A percentile compares a stretch with the other conserved stretches of the same genome.
These are phyloP conservation scores for Tragelaphus oryx DNA, from an alignment of 2,797 vertebrate genomes.

Conservation along the genomic window DNA sequence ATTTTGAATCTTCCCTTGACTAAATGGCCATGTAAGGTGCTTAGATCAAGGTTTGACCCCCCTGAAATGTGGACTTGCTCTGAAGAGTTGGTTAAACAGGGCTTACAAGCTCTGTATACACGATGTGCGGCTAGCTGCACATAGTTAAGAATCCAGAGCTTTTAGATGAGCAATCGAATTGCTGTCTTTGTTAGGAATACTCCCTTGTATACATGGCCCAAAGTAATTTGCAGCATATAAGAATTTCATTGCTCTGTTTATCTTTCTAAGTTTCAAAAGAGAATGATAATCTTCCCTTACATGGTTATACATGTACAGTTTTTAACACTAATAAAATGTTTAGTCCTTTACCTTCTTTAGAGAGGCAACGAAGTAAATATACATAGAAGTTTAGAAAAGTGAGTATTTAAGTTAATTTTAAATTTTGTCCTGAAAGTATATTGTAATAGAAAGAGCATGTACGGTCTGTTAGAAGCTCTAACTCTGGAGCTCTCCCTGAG, in stretches of 20 bases:
- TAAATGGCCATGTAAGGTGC: neutral
- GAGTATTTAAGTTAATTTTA: neutral
- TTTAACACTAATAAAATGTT: neutral
- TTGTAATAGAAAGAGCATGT: neutral
- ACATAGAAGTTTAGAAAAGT: neutral
- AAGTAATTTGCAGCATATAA: neutral
- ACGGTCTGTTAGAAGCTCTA: rapidly evolving
- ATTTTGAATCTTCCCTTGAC: neutral
- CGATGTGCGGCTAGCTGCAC: neutral
- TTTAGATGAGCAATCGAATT: neutral
- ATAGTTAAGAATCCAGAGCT: neutral
- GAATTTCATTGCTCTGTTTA: neutral
- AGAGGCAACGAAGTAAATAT: neutral
- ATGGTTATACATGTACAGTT: neutral
- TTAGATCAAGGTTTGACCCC: neutral
- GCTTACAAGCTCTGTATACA: neutral
- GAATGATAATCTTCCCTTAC: neutral
- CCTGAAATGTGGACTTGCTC: neutral
- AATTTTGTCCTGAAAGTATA: neutral
- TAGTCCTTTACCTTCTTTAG: neutral
- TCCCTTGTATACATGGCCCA: neutral
- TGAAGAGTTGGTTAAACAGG: neutral
- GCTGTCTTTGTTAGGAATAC: neutral
- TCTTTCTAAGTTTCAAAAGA: neutral
- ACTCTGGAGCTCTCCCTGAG: neutral